Base-by-base conservation (phyloP, 2,797 vertebrate genomes). In the Crypturellus tataupa region DNA sequence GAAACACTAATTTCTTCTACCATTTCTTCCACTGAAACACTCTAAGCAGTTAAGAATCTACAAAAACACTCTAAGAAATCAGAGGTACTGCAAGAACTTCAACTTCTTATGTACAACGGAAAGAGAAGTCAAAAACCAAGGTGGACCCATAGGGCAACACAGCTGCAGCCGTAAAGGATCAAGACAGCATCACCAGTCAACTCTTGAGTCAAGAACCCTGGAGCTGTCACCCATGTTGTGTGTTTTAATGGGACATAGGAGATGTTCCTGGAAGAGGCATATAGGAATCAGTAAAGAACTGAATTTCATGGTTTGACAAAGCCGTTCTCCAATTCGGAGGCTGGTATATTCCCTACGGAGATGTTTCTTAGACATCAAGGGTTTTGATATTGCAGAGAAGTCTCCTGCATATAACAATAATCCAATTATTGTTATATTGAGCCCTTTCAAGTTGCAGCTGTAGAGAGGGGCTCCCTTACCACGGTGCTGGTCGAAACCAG, bases 21-120 rank as follows among this genome's bases (percentile, higher is more conserved):
- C 18, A 44, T 44, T 17, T 44, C 44, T 46, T 33, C 15, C 70
- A 42, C 37, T 27, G 18, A 93, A 37, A n/a, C n/a, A 47, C 42
- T 11, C 17, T 47, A 44, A 47, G 27, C 8, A 58, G 64, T 93
- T 53, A 70, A 79, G 20, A 21, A 11, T 40, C 76, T 70, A 6
- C 4, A 21, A 14, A 63, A 73, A 73, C 0, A 0, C 0, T 16
- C 0, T 16, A n/a, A 85, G 39, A 83, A 77, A 49, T 12, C 0
- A 92, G 5, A 33, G 13, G 8, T 33, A 33, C 9, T 40, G 6
- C 42, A 44, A 59, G 80, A 69, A 49, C 14, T 72, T 47, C 56
- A 51, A 47, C 72, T 63, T 65, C 31, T 20, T 13, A 12, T 25
- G 11, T n/a, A 23, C 51, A 72, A 49, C 2, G 71, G 33, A 42